Evolutionary conservation across 2,797 vertebrate species (phyloP).

Genomic region (Sparidentex hasta): DNA sequence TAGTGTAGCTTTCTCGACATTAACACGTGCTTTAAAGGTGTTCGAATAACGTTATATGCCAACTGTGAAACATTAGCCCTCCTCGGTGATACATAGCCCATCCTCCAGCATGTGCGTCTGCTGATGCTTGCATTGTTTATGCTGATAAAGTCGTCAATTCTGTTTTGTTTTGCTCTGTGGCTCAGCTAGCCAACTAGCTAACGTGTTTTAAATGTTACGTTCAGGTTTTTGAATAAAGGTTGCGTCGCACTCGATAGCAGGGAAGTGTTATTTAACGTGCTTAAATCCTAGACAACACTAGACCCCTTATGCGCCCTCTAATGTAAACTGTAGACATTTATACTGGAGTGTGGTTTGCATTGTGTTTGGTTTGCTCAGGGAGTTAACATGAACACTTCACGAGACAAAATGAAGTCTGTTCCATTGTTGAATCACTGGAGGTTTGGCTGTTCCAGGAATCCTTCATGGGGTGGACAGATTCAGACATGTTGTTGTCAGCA

Average conservation of each 20-base stretch:
- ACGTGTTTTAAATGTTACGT: background rate
- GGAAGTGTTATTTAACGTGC: background rate
- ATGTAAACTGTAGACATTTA: background rate
- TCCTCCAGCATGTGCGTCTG: conserved; percentile 32
- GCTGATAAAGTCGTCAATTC: conserved; percentile 11
- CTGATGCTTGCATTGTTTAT: conserved; percentile 40
- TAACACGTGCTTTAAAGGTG: background rate
- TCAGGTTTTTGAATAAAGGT: background rate
- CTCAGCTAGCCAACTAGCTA: background rate
- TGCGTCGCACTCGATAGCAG: background rate
- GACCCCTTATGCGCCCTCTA: background rate
- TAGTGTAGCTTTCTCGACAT: background rate
- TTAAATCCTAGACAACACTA: background rate
- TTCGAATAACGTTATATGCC: background rate
- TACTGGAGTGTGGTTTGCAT: background rate
- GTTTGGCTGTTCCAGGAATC: background rate
- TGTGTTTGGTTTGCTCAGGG: conserved; percentile 12
- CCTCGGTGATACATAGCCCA: background rate
- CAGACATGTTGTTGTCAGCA: background rate
- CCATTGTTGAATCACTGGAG: background rate
- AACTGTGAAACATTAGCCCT: fast-evolving
- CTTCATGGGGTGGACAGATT: background rate
- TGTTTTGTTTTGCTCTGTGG: background rate
- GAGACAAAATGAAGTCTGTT: background rate
- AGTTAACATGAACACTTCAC: background rate